A percentile compares a stretch with the other conserved stretches of the same genome.
Evolutionary conservation across 2,797 vertebrate genomes (phyloP).

Genomic region (Antennarius maculatus): DNA sequence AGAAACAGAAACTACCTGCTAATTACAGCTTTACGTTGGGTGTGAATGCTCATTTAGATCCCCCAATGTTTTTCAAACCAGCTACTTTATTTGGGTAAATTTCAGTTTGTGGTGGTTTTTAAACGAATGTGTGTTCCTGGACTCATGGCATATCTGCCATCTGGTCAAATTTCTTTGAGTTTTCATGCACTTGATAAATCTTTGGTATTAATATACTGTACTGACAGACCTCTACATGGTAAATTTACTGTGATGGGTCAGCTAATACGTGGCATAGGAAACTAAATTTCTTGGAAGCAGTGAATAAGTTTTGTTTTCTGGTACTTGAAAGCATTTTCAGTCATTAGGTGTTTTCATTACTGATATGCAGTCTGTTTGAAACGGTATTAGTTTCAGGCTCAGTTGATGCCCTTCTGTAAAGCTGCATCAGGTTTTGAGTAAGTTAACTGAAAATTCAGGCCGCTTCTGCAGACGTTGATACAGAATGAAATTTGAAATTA

Average conservation of each 20-base stretch:
- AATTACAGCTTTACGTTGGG: background rate
- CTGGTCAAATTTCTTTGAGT: conserved; percentile 25
- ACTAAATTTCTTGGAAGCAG: no score
- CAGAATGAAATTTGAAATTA: no score
- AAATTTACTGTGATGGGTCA: background rate
- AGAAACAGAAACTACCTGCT: background rate
- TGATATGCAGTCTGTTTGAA: background rate
- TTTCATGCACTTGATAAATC: conserved; percentile 46
- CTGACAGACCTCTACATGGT: background rate
- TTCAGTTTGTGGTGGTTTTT: background rate
- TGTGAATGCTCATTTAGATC: background rate
- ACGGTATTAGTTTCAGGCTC: background rate
- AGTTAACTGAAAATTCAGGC: background rate
- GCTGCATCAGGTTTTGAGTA: background rate
- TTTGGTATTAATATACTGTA: conserved; percentile 17
- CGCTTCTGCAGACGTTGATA: background rate
- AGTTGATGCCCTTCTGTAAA: background rate
- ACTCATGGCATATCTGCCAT: no score
- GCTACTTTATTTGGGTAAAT: no score
- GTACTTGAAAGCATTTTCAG: no score
- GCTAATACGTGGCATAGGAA: no score
- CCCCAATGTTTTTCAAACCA: no score
- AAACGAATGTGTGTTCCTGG: no score
- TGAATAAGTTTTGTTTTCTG: no score
- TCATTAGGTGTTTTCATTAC: background rate